Evolutionary conservation across 2,797 vertebrate species (phyloP).

Genomic region (Melanotaenia nigrans): DNA sequence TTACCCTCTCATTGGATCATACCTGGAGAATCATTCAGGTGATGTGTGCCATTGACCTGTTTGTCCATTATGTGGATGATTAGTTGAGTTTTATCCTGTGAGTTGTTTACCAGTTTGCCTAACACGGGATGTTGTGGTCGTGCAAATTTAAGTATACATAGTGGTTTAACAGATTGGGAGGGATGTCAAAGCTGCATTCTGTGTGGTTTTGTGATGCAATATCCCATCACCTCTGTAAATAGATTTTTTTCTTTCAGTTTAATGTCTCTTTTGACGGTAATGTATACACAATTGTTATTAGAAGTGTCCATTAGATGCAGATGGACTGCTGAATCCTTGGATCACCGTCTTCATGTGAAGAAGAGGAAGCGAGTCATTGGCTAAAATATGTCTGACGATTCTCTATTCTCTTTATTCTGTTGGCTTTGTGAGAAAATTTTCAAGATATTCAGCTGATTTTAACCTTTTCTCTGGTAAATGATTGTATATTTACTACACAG

Average conservation of each 20-base stretch:
- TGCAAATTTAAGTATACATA: not conserved
- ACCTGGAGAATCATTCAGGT: not conserved
- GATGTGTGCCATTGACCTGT: too few relatives aligned
- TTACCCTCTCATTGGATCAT: not conserved
- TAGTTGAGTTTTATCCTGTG: not conserved
- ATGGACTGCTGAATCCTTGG: not conserved
- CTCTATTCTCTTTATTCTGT: not conserved
- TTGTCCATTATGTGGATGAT: not conserved
- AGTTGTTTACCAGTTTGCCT: not conserved
- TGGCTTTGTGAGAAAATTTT: not conserved
- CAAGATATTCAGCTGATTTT: not conserved
- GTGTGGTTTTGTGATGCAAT: not conserved
- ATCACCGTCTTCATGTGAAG: not conserved
- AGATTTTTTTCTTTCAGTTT: not conserved
- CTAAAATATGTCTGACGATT: not conserved
- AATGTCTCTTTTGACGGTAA: not conserved
- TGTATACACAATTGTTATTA: not conserved
- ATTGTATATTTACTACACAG: not conserved
- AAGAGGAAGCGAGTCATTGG: not conserved
- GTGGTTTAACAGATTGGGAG: not conserved
- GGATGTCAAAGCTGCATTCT: not conserved
- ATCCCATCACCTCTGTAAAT: not conserved
- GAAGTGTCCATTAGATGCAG: too few relatives aligned
- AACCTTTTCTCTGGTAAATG: not conserved
- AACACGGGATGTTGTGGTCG: not conserved